Evolutionary conservation across 2,113 vertebrate genomes (phyloP).

Genomic region (Scortum barcoo): DNA sequence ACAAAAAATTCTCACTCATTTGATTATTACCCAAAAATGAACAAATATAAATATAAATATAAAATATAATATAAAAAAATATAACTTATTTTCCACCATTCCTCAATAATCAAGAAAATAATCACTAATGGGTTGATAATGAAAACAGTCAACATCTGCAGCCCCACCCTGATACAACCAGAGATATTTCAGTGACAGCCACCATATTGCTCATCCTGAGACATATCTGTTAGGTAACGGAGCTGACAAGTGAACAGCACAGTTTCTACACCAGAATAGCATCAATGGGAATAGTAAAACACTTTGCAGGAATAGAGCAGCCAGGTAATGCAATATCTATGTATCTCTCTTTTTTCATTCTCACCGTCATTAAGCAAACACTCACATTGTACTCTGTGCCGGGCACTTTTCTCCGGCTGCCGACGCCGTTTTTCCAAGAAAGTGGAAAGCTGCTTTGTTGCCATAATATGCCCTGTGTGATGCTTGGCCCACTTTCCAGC

Average conservation of each 20-base stretch:
- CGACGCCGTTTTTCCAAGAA: constrained; percentile 61
- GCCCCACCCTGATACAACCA: neutral
- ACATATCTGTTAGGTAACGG: constrained; percentile 14
- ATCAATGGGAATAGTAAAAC: constrained; percentile 37
- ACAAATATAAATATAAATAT: too few species aligned
- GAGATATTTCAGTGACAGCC: neutral
- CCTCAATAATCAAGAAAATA: neutral
- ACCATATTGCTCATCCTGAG: neutral
- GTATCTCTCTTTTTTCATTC: constrained; percentile 45
- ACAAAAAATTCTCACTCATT: too few species aligned
- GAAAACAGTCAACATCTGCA: neutral
- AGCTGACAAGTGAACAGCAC: constrained; percentile 28
- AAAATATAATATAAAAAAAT: too few species aligned
- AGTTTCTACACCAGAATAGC: constrained; percentile 29
- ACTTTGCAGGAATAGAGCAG: constrained; percentile 42
- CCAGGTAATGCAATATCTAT: constrained; percentile 54
- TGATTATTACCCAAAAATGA: too few species aligned
- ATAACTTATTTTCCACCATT: too few species aligned
- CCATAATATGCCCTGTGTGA: constrained; percentile 75
- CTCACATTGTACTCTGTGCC: constrained; percentile 19
- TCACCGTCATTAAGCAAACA: constrained; percentile 42
- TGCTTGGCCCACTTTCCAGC: constrained; percentile 79
- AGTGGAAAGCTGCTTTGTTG: constrained; percentile 76
- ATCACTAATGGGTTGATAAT: neutral
- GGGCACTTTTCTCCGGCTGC: constrained; percentile 34